Base-by-base conservation (phyloP, 2,888 invertebrate species). In the Noctua comes region DNA sequence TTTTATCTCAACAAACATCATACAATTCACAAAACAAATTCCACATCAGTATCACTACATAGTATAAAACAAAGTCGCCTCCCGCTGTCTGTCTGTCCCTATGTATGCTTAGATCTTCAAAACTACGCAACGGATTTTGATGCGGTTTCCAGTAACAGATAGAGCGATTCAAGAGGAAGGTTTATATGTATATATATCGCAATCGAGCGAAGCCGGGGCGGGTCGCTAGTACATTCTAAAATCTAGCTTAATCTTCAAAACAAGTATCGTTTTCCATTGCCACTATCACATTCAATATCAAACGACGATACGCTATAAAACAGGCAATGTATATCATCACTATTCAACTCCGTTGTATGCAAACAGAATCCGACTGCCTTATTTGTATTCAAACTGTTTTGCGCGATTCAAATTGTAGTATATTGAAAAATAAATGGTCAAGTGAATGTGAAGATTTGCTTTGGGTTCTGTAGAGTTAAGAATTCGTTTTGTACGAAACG, bases 341-440 rank as follows among this genome's bases (percentile, higher is more conserved):
- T 48, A 66, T 74, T 70, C 76, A 68, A 48, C 76, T 65, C 6
- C 65, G 62, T 65, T 79, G 57, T 80, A 68, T 77, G 82, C 79
- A 87, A 85, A 86, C 76, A 81, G 73, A 71, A 82, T 84, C 69
- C 72, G 75, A 71, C 72, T 68, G 72, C 70, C 86, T 88, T 86
- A 87, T 88, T 86, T 88, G 86, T 83, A 86, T 89, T 84, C 81
- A 73, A 77, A 86, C 75, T 81, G 82, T 79, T 82, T 82, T 81
- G 68, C 78, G 76, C 80, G 77, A 81, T 89, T 80, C 74, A 82
- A 86, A 89, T 88, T 81, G 86, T 82, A 62, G 73, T 74, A 81
- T 82, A 87, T 88, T 89, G 83, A 79, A 89, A 89, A 86, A 80
- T 86, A 80, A 89, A 89, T 40, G 76, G 82, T 59, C 76, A 88